Conservation (phyloP, 2,797 vertebrate genomes). For the Cirrhinus mrigala region DNA sequence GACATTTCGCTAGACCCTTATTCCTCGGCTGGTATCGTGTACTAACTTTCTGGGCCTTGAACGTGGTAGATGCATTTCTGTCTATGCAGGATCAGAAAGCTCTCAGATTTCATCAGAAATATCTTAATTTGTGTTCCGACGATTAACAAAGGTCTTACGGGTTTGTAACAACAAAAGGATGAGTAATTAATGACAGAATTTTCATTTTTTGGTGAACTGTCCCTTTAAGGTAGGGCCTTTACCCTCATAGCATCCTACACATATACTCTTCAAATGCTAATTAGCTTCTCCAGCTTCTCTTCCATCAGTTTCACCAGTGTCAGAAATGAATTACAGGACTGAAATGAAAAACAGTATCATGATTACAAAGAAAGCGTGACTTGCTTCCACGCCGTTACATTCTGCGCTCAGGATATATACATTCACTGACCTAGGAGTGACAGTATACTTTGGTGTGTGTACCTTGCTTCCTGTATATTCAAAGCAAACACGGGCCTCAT, state of each 20-base stretch:
- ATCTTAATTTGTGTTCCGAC: too few species aligned
- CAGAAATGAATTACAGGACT: background rate
- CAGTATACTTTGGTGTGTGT: conserved; percentile 15
- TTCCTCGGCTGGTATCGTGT: too few species aligned
- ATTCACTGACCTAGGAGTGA: conserved; percentile 10
- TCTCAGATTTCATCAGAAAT: too few species aligned
- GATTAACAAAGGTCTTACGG: too few species aligned
- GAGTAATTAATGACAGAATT: too few species aligned
- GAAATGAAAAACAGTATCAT: background rate
- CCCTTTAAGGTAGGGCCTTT: background rate
- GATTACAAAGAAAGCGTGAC: background rate
- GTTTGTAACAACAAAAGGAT: too few species aligned
- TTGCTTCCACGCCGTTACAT: background rate
- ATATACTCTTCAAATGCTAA: background rate
- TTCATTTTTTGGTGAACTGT: too few species aligned
- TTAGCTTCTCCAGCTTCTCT: background rate
- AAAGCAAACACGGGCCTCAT: conserved; percentile 43
- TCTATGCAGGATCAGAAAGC: too few species aligned
- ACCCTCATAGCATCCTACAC: background rate
- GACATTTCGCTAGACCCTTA: too few species aligned
- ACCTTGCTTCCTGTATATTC: conserved; percentile 27
- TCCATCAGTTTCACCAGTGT: background rate
- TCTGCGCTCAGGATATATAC: background rate
- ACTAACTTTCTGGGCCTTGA: too few species aligned
- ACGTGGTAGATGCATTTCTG: too few species aligned